Base-by-base conservation (phyloP, 2,888 invertebrate genomes). In the Nomada flava region DNA sequence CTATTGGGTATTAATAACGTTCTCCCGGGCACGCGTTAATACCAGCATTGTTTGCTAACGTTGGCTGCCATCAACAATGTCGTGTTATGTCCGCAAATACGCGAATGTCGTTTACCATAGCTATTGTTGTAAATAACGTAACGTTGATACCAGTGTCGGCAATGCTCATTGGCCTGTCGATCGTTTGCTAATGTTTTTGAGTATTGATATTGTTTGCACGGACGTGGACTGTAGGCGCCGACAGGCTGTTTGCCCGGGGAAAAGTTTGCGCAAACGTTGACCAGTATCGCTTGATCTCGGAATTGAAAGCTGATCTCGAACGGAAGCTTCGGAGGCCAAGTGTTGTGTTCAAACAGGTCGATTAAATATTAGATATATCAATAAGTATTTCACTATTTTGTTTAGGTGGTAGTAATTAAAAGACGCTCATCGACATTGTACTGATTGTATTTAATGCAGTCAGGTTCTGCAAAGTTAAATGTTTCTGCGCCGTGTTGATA, bases 11-110 rank as follows among this genome's bases (percentile, higher is more conserved):
- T 76, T 70, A 76, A 75, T 75, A 75, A 76, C 70, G 62, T 70
- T 70, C 70, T 36, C 69, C 15, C 55, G 15, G 62, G 15, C 20
- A 15, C 70, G 2, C 70, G 70, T 70, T 70, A 63, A 76, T 76
- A 63, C 62, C 62, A 13, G 62, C 55, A 70, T 76, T 76, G 75
- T 76, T 70, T 70, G 62, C 75, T 13, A 63, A 55, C 62, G 36
- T 63, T 47, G 53, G 44, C 44, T 47, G 47, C 70, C 42, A 70
- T 76, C 70, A 47, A 76, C 63, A 70, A 76, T 62, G 44, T 70
- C 62, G 62, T 4, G 53, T 29, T 76, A 70, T 44, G 62, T 76
- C 70, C 55, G 53, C 75, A 76, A 62, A 76, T 63, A 70, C 69
- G 47, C 18, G 62, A 55, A 69, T 20, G 20, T 76, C 69, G 62